Conservation (phyloP, 2,797 vertebrate species). For the Diceros bicornis region DNA sequence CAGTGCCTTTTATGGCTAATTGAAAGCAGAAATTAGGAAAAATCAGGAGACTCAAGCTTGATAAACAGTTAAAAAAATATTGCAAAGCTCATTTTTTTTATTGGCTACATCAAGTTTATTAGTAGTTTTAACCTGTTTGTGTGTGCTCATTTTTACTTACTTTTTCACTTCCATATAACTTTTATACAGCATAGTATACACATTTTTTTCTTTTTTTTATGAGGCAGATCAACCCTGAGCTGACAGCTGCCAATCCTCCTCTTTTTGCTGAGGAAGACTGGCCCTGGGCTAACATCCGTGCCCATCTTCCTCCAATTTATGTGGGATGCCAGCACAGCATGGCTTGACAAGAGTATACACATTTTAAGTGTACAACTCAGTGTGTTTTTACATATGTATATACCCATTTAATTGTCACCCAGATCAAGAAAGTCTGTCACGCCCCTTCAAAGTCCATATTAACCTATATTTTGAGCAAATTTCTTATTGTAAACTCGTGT, state of each 20-base stretch:
- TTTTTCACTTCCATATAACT: not conserved
- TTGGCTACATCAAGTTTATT: not conserved
- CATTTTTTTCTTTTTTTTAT: not conserved
- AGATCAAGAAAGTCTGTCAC: not conserved
- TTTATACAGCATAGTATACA: not conserved
- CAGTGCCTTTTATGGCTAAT: not conserved
- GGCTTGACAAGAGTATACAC: not conserved
- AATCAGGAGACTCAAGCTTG: conserved; percentile 45
- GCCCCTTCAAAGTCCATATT: not conserved
- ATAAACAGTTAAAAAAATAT: conserved; percentile 51
- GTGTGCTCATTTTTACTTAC: conserved; percentile 38
- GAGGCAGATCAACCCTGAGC: too few species aligned
- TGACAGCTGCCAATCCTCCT: too few species aligned
- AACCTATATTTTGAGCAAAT: conserved; percentile 28
- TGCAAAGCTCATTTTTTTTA: conserved; percentile 41
- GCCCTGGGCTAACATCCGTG: too few species aligned
- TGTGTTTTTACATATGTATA: not conserved
- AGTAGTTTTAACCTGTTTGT: not conserved
- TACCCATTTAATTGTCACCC: not conserved
- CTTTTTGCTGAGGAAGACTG: too few species aligned
- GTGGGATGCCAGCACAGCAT: too few species aligned
- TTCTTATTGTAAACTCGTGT: not conserved
- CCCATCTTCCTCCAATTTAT: too few species aligned
- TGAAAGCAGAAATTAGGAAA: conserved; percentile 14
- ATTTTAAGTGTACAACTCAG: not conserved